Evolutionary conservation across 2,113 vertebrate species (phyloP), one percentile per base, ranked within the genome.

Genomic region (Murina feae): DNA sequence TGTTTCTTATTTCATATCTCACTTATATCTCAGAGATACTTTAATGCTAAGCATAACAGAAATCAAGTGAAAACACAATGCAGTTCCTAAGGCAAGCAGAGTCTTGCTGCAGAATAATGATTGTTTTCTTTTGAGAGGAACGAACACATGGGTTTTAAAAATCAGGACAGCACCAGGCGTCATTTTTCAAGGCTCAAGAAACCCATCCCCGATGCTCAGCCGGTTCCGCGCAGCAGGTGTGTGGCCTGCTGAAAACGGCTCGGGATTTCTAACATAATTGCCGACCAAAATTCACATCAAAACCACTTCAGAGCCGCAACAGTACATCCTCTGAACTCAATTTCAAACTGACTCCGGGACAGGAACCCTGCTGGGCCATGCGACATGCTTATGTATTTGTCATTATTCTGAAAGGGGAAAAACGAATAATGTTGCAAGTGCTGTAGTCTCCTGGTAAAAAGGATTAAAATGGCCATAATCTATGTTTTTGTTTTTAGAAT

Each of bases 261-360:
- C 80, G 76, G 11, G 92, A 87, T 90, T 96, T 86, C 91, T 86
- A 84, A 97, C 92, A 91, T 97, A 96, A 97, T 80, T 97, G 94
- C 97, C 96, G 83, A 89, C 94, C 93, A 68, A 91, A 93, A 93
- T 93, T 94, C 89, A 71, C 81, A 96, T 95, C 95, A 97, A 95
- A 97, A 86, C 89, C 81, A 96, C 95, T 97, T 97, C 96, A 97
- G 95, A 97, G 95, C 65, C 92, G 88, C 81, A 90, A 95, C 84
- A 93, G 39, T 74, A 89, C 80, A 94, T 25, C 84, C 69, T 85
- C 89, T 90, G 93, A 96, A 96, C 86, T 97, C 95, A 95, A 96
- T 95, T 96, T 94, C 93, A 95, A 95, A 95, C 76, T 39, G 91
- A 96, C 82, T 91, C 72, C 89, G 78, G 94, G 90, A 71, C 85